Percentiles rank a stretch among this genome's conserved stretches.
Evolutionary conservation across 2,888 invertebrate genomes (phyloP).

Genomic region (Spialia ferax): DNA sequence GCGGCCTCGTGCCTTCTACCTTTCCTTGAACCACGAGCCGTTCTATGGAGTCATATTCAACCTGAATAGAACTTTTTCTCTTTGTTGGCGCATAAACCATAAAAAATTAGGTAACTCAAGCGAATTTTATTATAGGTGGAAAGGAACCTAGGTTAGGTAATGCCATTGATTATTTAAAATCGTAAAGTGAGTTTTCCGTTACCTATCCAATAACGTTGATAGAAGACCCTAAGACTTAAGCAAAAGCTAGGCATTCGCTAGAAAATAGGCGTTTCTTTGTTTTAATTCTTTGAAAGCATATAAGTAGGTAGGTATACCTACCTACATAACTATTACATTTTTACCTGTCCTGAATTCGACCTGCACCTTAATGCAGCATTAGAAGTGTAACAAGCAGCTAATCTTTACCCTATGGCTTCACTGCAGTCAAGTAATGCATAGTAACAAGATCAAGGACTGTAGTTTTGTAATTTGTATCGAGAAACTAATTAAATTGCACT

Average conservation of each 20-base stretch:
- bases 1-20: no score
- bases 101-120: neutral
- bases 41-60: no score
- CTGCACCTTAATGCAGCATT: slow-evolving; percentile 5
- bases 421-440: slow-evolving; percentile 17
- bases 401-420: slow-evolving; percentile 10
- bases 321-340: neutral
- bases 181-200: no score
- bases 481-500: slow-evolving; percentile 6
- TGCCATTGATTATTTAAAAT: neutral
- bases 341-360: neutral
- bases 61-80: neutral
- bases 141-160: no score
- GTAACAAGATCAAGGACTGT: slow-evolving; percentile 22
- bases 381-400: slow-evolving; percentile 8
- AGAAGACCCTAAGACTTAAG: no score
- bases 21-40: no score
- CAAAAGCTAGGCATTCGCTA: no score
- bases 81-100: neutral
- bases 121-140: no score
- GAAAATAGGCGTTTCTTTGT: no score
- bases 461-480: slow-evolving; percentile 13
- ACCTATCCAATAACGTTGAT: no score
- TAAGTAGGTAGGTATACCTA: no score
- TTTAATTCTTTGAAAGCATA: no score